A percentile compares a stretch with the other conserved stretches of the same genome.
Evolutionary conservation across 2,797 vertebrate genomes (phyloP).

Genomic region (Telmatherina bonti): DNA sequence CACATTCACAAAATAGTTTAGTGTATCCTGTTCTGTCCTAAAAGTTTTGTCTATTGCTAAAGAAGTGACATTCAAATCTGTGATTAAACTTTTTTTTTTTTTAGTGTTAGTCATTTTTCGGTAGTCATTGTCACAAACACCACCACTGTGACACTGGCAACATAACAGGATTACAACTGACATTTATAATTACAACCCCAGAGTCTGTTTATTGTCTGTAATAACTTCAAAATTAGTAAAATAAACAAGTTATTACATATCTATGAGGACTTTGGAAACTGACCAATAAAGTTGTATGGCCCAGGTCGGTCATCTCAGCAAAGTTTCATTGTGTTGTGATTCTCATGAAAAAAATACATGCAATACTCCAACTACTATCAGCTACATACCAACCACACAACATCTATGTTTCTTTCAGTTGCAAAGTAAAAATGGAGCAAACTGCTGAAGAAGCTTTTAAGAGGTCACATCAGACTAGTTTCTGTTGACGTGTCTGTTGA

Average conservation of each 20-base stretch:
- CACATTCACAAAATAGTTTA: not conserved
- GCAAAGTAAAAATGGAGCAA: not conserved
- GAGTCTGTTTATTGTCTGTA: not conserved
- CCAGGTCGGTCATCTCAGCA: not conserved
- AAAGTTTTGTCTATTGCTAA: not conserved
- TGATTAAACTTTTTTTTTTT: not conserved
- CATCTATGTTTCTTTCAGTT: not conserved
- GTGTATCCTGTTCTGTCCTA: not conserved
- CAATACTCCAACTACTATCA: not conserved
- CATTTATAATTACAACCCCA: not conserved
- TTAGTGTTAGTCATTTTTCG: not conserved
- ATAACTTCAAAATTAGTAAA: not conserved
- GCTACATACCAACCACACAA: not conserved
- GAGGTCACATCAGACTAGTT: not conserved
- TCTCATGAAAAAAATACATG: conserved; percentile 3
- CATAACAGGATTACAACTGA: not conserved
- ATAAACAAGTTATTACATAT: not conserved
- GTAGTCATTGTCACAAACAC: not conserved
- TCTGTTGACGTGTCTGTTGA: not conserved
- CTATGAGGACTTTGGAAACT: not conserved
- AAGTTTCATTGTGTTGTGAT: conserved; percentile 4
- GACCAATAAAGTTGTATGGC: not conserved
- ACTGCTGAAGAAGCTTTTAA: not conserved
- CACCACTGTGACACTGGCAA: not conserved
- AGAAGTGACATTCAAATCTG: not conserved